Percentiles rank a stretch among this genome's conserved stretches.
These are phyloP conservation scores for Hydriomena furcata DNA, from an alignment of 2,888 invertebrate species.

Conservation along the genomic window DNA sequence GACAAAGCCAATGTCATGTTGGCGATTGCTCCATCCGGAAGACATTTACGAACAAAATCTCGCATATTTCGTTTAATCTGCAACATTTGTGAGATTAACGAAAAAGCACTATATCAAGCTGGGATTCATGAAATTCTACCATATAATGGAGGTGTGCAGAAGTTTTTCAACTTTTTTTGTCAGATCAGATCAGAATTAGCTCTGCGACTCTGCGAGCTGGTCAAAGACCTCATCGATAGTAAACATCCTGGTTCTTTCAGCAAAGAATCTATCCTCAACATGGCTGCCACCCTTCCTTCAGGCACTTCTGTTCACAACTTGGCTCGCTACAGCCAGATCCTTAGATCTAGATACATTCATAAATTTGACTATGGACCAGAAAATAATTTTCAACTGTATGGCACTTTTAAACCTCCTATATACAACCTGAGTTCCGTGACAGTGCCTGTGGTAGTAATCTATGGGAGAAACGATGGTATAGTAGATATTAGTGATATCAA, in stretches of 20 bases:
- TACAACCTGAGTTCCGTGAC: constrained; percentile 55
- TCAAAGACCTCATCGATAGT: constrained; percentile 42
- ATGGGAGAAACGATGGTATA: constrained; percentile 79
- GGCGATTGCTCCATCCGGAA: constrained; percentile 85
- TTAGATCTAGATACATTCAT: constrained; percentile 41
- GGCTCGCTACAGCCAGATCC: constrained; percentile 58
- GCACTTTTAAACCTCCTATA: constrained; percentile 47
- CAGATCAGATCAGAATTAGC: constrained; percentile 41
- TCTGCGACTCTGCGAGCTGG: constrained; percentile 42
- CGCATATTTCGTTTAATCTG: constrained; percentile 38
- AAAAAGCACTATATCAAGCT: constrained; percentile 34
- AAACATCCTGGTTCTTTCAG: constrained; percentile 53
- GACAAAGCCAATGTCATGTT: constrained; percentile 84
- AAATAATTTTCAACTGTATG: constrained; percentile 54
- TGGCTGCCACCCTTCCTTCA: constrained; percentile 54
- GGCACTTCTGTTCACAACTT: constrained; percentile 59
- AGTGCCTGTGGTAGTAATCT: constrained; percentile 54
- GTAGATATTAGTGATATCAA: constrained; percentile 83
- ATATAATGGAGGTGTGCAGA: constrained; percentile 48
- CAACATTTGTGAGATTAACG: constrained; percentile 31
- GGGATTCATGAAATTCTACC: constrained; percentile 53
- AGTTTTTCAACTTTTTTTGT: constrained; percentile 52
- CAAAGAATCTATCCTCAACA: constrained; percentile 40
- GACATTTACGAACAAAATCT: constrained; percentile 69
- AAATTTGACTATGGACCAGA: constrained; percentile 61